phyloP scores from a whole-genome alignment of 2,113 vertebrate genomes.

The Pantherophis guttatus region DNA sequence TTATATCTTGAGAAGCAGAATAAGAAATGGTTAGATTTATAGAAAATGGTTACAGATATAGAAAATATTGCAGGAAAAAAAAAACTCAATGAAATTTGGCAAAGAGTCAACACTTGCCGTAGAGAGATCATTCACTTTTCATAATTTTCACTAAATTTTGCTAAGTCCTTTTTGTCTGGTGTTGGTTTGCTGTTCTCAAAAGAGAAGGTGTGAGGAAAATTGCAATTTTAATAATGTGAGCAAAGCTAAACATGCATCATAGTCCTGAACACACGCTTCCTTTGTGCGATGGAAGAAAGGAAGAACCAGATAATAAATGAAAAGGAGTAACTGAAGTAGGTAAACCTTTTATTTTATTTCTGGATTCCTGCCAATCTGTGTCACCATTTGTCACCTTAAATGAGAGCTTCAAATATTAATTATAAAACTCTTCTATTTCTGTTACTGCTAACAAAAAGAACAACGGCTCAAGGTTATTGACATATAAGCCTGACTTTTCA shows the following conservation, averaged over 20 bases:
- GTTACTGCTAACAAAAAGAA: background rate
- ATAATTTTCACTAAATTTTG: constrained; percentile 31
- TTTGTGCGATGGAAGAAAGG: constrained; percentile 22
- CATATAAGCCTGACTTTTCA: background rate
- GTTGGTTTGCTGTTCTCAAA: constrained; percentile 24
- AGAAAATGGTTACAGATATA: constrained; percentile 18
- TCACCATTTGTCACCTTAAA: constrained; percentile 20
- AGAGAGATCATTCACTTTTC: constrained; percentile 35
- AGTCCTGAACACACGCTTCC: constrained; percentile 33
- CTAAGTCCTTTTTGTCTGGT: constrained; percentile 19
- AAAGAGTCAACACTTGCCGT: constrained; percentile 32
- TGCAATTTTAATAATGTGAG: constrained; percentile 55
- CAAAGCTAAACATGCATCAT: constrained; percentile 17
- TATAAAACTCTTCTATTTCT: background rate
- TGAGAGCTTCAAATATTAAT: background rate
- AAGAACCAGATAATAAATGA: constrained; percentile 18
- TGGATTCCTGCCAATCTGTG: constrained; percentile 22
- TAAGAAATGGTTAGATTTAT: background rate
- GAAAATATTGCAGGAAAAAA: background rate
- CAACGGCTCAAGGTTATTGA: background rate
- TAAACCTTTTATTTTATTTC: constrained; percentile 41
- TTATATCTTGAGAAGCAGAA: background rate
- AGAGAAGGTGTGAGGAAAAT: constrained; percentile 8
- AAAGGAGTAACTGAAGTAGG: background rate
- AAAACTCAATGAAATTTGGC: background rate